Conservation (phyloP, 2,797 vertebrate species). For the Neostethus bicornis region DNA sequence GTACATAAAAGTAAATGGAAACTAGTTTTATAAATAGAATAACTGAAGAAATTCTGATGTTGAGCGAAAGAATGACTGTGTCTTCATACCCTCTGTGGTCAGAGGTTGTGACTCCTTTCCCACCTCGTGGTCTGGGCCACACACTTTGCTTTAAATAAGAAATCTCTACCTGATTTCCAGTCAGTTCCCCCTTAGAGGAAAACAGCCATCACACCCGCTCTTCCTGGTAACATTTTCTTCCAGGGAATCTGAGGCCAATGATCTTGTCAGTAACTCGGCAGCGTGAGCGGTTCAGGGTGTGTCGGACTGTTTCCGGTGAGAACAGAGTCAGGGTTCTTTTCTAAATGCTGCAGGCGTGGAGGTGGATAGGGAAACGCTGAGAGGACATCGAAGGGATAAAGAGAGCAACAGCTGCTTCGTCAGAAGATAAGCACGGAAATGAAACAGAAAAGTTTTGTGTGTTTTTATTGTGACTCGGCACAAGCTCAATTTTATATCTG, state of each 20-base stretch:
- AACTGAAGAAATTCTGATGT: slow-evolving; percentile 11
- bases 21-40: background rate
- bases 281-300: slow-evolving; percentile 18
- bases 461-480: slow-evolving; percentile 11
- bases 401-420: slow-evolving; percentile 58
- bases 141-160: slow-evolving; percentile 54
- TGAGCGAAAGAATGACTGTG: slow-evolving; percentile 36
- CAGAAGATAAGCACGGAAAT: slow-evolving; percentile 39
- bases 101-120: slow-evolving; percentile 47
- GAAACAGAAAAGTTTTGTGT: slow-evolving; percentile 38
- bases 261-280: slow-evolving; percentile 25
- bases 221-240: slow-evolving; percentile 16
- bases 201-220: slow-evolving; percentile 55
- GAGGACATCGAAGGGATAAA: slow-evolving; percentile 37
- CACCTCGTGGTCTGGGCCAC: slow-evolving; percentile 52
- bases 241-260: slow-evolving; percentile 41
- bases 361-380: slow-evolving; percentile 55
- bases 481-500: slow-evolving; percentile 6
- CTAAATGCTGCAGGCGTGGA: slow-evolving; percentile 57
- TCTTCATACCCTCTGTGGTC: slow-evolving; percentile 67
- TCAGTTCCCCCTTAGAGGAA: slow-evolving; percentile 60
- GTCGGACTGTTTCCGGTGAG: slow-evolving; percentile 64
- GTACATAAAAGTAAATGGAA: background rate
- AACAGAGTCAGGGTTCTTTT: slow-evolving; percentile 58
- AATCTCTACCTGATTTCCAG: slow-evolving; percentile 60